Evolutionary conservation across 2,888 invertebrate genomes (phyloP).

Genomic region (Anoplius nigerrimus): DNA sequence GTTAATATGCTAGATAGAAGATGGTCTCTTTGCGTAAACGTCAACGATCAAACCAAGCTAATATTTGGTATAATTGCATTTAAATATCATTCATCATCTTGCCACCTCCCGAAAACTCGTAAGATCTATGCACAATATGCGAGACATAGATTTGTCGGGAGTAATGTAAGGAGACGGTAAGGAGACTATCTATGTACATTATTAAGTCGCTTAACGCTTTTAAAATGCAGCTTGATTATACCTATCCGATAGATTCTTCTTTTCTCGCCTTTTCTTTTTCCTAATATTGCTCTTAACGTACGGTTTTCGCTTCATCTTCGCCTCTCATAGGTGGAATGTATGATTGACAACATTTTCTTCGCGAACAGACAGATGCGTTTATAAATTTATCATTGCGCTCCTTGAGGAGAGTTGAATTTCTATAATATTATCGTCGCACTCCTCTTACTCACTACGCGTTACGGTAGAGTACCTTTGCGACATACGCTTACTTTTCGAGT

Average conservation of each 20-base stretch:
- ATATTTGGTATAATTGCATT: constrained; percentile 66
- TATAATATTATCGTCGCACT: too few species aligned
- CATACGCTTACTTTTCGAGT: constrained; percentile 20
- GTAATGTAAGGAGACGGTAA: constrained; percentile 26
- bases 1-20: neutral
- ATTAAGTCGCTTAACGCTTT: constrained; percentile 42
- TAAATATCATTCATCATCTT: constrained; percentile 12
- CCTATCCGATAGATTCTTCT: constrained; percentile 31
- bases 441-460: neutral
- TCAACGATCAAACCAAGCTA: constrained; percentile 37
- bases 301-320: neutral
- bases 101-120: neutral
- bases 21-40: constrained; percentile 9
- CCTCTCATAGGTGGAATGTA: constrained; percentile 2
- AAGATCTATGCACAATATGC: constrained; percentile 24
- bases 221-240: constrained; percentile 56
- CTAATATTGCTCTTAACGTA: constrained; percentile 25
- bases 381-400: neutral
- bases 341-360: constrained; percentile 3
- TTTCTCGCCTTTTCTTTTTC: constrained; percentile 21
- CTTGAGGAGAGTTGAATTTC: too few species aligned
- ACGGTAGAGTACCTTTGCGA: constrained; percentile 11
- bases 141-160: constrained; percentile 29
- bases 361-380: constrained; percentile 1
- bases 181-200: constrained; percentile 59